These are phyloP conservation scores for Drosophila lacteicornis DNA, from an alignment of 1,140 invertebrate genomes.

Conservation along the genomic window DNA sequence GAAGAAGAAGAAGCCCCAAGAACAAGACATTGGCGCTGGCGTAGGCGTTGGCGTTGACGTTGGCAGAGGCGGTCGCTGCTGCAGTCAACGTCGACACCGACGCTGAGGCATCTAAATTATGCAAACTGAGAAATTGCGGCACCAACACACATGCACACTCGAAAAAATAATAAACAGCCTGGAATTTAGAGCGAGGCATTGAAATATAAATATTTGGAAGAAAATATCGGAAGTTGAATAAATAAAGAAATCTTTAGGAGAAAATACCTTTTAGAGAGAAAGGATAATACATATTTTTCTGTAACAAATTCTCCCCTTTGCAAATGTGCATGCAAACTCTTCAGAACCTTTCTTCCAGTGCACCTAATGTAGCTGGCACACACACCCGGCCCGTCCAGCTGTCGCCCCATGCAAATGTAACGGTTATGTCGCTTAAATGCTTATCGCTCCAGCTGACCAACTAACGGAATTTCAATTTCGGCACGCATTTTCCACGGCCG, in stretches of 20 bases:
- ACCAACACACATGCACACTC: slow-evolving; percentile 22
- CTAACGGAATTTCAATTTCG: slow-evolving; percentile 56
- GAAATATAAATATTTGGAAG: background rate
- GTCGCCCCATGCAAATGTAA: slow-evolving; percentile 42
- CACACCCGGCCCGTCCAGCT: slow-evolving; percentile 25
- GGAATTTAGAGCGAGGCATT: background rate
- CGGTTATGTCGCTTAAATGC: slow-evolving; percentile 42
- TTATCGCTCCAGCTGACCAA: slow-evolving; percentile 35
- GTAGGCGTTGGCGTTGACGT: slow-evolving; percentile 40
- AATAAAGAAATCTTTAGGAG: too few species aligned
- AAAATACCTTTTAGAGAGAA: background rate
- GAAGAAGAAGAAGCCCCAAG: slow-evolving; percentile 42
- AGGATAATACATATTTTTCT: background rate
- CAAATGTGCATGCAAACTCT: background rate
- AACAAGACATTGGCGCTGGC: slow-evolving; percentile 65
- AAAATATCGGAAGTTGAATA: background rate
- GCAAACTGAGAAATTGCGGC: slow-evolving; percentile 65
- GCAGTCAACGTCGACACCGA: slow-evolving; percentile 12
- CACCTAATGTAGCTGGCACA: slow-evolving; percentile 2
- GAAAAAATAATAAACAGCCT: background rate
- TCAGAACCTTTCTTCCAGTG: background rate
- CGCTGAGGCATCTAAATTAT: slow-evolving; percentile 68
- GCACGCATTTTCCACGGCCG: slow-evolving; percentile 40
- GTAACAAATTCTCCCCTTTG: too few species aligned
- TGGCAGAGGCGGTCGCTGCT: slow-evolving; percentile 12